Evolutionary conservation across 2,888 invertebrate species (phyloP), one percentile per base, ranked within the genome.

Genomic region (Torymus auratus): DNA sequence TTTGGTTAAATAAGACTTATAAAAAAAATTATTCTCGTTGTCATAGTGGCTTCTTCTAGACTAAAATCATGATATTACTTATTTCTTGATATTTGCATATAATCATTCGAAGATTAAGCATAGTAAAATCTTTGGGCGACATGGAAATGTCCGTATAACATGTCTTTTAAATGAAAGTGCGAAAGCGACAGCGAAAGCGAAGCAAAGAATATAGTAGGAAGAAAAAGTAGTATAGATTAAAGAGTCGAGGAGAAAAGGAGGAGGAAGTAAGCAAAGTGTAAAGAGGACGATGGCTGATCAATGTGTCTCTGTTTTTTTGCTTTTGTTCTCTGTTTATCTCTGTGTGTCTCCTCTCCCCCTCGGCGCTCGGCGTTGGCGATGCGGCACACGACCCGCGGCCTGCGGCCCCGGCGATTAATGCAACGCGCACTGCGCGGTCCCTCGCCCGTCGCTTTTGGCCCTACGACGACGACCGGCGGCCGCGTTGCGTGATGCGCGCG

Each of bases 241-340:
- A 41, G 41, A 41, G 56, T 20, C 7, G n/a, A 7, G 23, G 7
- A 14, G 14, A 17, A 15, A 23, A 13, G n/a, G 28, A 67, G 52
- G 12, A 20, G 20, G 60, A 75, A 15, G 61, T 5, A 41, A 62
- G 62, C 7, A 52, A 41, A 41, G 11, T 5, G 56, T 56, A 17
- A 69, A 41, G 64, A 64, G n/a, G 67, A 75, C 41, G 58, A 72
- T n/a, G 52, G 76, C 62, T 80, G 69, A 77, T 77, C 52, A 69
- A 73, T 81, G 72, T 80, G 67, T 80, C 17, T 76, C 56, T 77
- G 65, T 77, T 77, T 75, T 79, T 80, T 81, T 81, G 76, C 71
- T 69, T 81, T 73, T 81, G 81, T 81, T 79, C 80, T 76, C 81
- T 73, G 67, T 77, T 60, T 50, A 53, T 70, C 70, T 77, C 79